Conservation (phyloP, 2,797 vertebrate species). For the Sternotherus odoratus region DNA sequence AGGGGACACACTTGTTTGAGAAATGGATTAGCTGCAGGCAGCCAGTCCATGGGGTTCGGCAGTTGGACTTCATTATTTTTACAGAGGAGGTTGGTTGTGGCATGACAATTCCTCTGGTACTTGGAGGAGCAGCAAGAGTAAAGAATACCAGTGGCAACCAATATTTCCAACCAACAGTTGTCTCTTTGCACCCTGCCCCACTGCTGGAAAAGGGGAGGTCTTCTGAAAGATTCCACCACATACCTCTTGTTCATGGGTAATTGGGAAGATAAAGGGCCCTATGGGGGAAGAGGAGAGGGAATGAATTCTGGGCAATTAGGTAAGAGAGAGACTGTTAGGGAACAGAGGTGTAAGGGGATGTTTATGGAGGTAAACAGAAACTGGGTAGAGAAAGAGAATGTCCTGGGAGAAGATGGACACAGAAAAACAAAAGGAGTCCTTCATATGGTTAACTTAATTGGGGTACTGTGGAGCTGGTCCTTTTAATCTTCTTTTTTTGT, state of each 20-base stretch:
- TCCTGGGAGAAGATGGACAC: not conserved
- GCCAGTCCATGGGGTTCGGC: not conserved
- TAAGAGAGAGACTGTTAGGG: not conserved
- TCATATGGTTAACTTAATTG: not conserved
- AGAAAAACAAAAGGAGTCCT: not conserved
- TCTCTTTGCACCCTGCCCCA: not conserved
- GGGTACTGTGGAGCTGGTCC: not conserved
- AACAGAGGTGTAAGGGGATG: not conserved
- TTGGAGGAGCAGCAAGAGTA: not conserved
- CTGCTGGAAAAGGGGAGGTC: not conserved
- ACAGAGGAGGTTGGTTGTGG: not conserved
- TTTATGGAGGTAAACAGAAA: not conserved
- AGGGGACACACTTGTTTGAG: not conserved
- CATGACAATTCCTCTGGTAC: not conserved
- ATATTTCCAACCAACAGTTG: not conserved
- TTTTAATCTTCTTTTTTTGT: not conserved
- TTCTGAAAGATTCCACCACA: not conserved
- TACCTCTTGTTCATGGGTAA: not conserved
- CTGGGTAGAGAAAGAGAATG: not conserved
- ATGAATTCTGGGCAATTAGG: not conserved
- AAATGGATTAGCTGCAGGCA: not conserved
- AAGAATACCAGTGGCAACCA: not conserved
- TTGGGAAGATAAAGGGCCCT: not conserved
- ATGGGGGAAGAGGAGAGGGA: not conserved
- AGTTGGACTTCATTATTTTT: not conserved